Evolutionary conservation across 2,797 vertebrate species (phyloP).

Genomic region (Rallus crepitans): DNA sequence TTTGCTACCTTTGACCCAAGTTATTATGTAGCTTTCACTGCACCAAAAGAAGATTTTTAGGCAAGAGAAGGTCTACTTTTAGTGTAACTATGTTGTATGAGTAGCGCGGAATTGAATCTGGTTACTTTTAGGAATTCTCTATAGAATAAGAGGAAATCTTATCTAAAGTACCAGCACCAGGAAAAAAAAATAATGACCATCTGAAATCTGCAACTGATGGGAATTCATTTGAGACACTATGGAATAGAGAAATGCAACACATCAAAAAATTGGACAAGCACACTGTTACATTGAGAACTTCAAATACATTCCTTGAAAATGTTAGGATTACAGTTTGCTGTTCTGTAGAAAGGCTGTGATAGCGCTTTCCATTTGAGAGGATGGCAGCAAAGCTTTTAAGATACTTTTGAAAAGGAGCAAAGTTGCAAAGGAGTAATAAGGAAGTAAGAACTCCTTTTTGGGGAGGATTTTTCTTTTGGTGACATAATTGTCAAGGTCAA

Average conservation of each 20-base stretch:
- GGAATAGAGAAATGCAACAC: neutral
- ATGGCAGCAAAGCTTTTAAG: conserved; percentile 68
- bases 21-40: neutral
- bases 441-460: neutral
- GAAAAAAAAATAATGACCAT: neutral
- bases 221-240: neutral
- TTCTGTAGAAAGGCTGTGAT: conserved; percentile 24
- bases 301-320: neutral
- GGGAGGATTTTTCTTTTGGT: neutral
- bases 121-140: neutral
- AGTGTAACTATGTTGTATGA: neutral
- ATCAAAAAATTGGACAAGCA: neutral
- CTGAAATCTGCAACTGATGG: neutral
- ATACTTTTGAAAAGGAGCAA: conserved; percentile 18
- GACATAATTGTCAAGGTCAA: neutral
- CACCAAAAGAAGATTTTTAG: neutral
- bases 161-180: neutral
- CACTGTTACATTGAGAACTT: neutral
- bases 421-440: neutral
- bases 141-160: neutral
- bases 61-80: neutral
- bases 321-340: neutral
- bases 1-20: neutral
- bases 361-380: conserved; percentile 68
- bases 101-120: neutral